Evolutionary conservation across 2,113 vertebrate genomes (phyloP), one percentile per base, ranked within the genome.

Genomic region (Delphinapterus leucas): DNA sequence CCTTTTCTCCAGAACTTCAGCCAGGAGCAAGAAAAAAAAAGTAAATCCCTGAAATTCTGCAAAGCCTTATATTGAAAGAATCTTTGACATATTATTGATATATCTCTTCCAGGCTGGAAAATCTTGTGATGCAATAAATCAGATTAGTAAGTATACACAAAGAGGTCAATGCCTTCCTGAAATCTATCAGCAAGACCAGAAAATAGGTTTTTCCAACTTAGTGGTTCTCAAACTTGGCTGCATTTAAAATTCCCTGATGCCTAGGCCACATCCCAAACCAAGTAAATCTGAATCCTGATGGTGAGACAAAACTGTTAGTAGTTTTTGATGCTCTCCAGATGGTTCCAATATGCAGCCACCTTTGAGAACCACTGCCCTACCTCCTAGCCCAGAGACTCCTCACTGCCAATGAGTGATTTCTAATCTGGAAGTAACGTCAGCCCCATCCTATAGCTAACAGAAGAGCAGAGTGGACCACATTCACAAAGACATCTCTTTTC

Each of bases 101-200:
- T 26, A 61, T 93, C 26, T 94, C 80, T 85, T 82, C n/a, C 31
- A 88, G 96, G 38, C 15, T 47, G 53, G n/a, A 95, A 83, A 86
- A 28, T 2, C 53, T 58, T 89, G 3, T 53, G 58, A 58, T n/a
- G 33, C 3, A 58, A 49, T 33, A 38, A 70, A 77, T 61, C 47
- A 76, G 60, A 65, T 70, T 83, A 53, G 47, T 31, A 76, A 80
- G 8, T 41, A 20, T 8, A 33, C 28, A n/a, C 33, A 67, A 15
- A 74, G 17, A 47, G 33, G 28, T 17, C 67, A 87, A 12, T 17
- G 71, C 21, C 85, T 93, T 80, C 63, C 17, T 20, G 20, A 86
- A 18, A 79, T 67, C 31, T 68, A 25, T 79, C 53, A 58, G 41
- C 31, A 44, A 91, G 38, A 67, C 14, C 31, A 55, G 76, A 96